Percentiles rank a stretch among this genome's conserved stretches.
Evolutionary conservation across 2,888 invertebrate species (phyloP).

Genomic region (Ephialtes manifestator): DNA sequence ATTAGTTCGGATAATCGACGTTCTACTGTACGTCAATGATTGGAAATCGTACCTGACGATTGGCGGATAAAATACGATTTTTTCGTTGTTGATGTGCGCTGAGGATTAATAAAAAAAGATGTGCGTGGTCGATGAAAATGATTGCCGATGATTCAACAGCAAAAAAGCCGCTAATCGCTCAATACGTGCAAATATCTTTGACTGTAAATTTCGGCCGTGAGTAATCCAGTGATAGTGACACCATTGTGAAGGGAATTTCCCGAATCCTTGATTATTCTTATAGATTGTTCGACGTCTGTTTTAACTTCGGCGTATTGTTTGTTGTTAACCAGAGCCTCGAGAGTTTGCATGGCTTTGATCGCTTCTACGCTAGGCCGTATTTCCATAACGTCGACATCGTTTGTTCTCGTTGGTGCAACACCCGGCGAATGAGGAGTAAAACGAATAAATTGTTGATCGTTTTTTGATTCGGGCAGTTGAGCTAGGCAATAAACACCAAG

Average conservation of each 20-base stretch:
- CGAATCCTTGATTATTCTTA: constrained; percentile 87
- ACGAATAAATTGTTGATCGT: constrained; percentile 84
- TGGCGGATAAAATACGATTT: constrained; percentile 2
- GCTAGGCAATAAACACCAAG: constrained; percentile 87
- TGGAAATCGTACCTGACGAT: not conserved
- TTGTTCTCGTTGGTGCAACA: constrained; percentile 79
- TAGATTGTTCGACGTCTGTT: constrained; percentile 84
- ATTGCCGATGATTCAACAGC: constrained; percentile 4
- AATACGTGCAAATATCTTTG: constrained; percentile 83
- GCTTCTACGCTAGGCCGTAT: constrained; percentile 85
- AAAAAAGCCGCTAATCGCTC: constrained; percentile 73
- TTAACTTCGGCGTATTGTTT: constrained; percentile 86
- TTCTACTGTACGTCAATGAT: constrained; percentile 4
- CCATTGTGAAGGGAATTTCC: constrained; percentile 88
- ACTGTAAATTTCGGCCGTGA: constrained; percentile 87
- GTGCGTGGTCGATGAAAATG: constrained; percentile 20
- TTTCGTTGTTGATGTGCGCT: constrained; percentile 18
- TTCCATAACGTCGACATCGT: constrained; percentile 80
- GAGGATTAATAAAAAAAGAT: not conserved
- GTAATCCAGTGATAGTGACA: constrained; percentile 85
- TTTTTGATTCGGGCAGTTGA: constrained; percentile 87
- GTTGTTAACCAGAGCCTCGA: constrained; percentile 84
- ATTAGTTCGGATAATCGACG: too few species aligned
- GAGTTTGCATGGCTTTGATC: constrained; percentile 84
- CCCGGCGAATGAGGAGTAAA: constrained; percentile 83